Evolutionary conservation across 2,888 invertebrate species (phyloP).

Genomic region (Tiliacea aurago): DNA sequence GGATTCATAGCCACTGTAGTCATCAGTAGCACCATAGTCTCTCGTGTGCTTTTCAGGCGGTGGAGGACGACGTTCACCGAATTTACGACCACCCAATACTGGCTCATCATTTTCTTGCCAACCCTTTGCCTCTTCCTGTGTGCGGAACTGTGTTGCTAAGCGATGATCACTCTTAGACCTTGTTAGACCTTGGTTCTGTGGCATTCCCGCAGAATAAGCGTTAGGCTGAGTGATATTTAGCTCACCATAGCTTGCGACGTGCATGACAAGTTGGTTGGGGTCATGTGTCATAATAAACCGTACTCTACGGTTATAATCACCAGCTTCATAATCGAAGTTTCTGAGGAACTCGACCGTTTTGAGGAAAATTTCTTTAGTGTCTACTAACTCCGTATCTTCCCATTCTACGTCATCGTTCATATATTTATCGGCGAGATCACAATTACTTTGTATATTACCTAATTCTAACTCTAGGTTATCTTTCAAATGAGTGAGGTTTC

Average conservation of each 20-base stretch:
- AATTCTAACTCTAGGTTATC: conserved; percentile 98
- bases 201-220: conserved; percentile 91
- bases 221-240: conserved; percentile 94
- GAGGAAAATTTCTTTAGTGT: conserved; percentile 98
- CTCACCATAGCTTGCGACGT: conserved; percentile 97
- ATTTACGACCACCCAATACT: conserved; percentile 93
- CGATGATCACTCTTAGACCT: conserved; percentile 98
- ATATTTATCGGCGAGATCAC: conserved; percentile 98
- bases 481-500: conserved; percentile 96
- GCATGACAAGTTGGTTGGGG: conserved; percentile 96
- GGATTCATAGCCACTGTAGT: conserved; percentile 93
- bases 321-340: conserved; percentile 98
- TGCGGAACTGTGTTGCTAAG: conserved; percentile 96
- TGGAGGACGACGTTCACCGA: conserved; percentile 93
- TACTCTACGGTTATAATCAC: conserved; percentile 96
- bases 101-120: conserved; percentile 93
- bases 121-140: conserved; percentile 94
- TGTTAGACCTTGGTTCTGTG: conserved; percentile 94
- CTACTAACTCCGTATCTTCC: conserved; percentile 98
- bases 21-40: conserved; percentile 91
- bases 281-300: conserved; percentile 97
- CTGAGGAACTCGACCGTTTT: conserved; percentile 98
- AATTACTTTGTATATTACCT: conserved; percentile 98
- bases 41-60: conserved; percentile 89
- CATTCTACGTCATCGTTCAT: conserved; percentile 97